phyloP scores from a whole-genome alignment of 35 echinoderm and acorn worm species.

The Ophiothrix spiculata region DNA sequence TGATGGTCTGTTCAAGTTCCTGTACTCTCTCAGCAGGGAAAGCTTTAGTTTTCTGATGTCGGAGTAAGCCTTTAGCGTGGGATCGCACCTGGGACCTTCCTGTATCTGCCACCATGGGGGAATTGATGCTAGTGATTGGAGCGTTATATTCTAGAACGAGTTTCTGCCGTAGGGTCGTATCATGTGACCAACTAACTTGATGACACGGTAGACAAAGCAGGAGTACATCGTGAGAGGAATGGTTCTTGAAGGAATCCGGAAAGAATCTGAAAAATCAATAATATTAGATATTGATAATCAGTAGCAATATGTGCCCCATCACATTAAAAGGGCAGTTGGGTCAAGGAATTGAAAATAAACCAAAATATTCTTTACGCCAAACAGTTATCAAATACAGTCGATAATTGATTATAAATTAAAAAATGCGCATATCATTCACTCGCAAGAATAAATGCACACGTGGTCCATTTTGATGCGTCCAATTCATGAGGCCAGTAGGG shows the following conservation, averaged over 20 bases:
- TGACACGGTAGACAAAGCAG: slow-evolving; percentile 80
- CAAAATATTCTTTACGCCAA: too few relatives aligned
- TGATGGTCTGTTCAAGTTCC: slow-evolving; percentile 45
- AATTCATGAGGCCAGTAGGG: too few relatives aligned
- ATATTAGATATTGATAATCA: too few relatives aligned
- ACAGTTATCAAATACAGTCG: too few relatives aligned
- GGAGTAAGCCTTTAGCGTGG: slow-evolving; percentile 61
- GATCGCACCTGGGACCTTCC: slow-evolving; percentile 53
- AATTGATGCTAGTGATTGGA: slow-evolving; percentile 47
- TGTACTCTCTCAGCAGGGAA: slow-evolving; percentile 59
- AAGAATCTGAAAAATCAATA: slow-evolving; percentile 70
- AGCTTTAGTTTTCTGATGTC: slow-evolving; percentile 37
- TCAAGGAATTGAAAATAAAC: too few relatives aligned
- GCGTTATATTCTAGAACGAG: slow-evolving; percentile 71
- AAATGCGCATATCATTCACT: too few relatives aligned
- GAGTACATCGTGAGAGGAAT: slow-evolving; percentile 96
- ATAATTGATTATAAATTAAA: too few relatives aligned
- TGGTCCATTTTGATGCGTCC: too few relatives aligned
- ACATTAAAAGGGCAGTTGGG: too few relatives aligned
- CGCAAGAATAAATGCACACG: too few relatives aligned
- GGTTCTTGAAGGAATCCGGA: slow-evolving; percentile 76
- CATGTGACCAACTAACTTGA: slow-evolving; percentile 59
- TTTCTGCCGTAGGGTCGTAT: slow-evolving; percentile 46
- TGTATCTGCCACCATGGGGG: slow-evolving; percentile 51
- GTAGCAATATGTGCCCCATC: too few relatives aligned